Percentiles rank a stretch among this genome's conserved stretches.
phyloP scores from a whole-genome alignment of 2,888 invertebrate species.

The Parasteatoda lunata region DNA sequence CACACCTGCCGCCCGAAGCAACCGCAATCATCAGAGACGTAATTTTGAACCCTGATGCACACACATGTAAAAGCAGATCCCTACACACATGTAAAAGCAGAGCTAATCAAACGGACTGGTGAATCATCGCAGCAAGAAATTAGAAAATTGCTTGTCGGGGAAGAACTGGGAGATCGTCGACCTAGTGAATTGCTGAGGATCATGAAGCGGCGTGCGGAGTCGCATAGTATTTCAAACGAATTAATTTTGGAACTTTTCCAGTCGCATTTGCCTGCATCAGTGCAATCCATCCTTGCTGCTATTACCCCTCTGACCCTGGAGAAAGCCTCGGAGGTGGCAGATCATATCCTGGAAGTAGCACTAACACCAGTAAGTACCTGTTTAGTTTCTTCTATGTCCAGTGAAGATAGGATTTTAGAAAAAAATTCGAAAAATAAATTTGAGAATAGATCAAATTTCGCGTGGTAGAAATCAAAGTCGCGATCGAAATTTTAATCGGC shows the following conservation, averaged over 20 bases:
- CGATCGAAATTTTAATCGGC: too few relatives aligned
- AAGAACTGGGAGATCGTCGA: background rate
- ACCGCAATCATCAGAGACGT: background rate
- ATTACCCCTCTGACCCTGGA: background rate
- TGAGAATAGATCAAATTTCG: too few relatives aligned
- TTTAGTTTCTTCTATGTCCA: too few relatives aligned
- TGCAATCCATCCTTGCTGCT: slow-evolving; percentile 10
- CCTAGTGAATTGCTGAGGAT: background rate
- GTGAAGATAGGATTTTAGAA: too few relatives aligned
- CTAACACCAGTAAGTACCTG: background rate
- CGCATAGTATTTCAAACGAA: background rate
- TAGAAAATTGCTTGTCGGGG: background rate
- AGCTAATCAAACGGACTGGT: background rate
- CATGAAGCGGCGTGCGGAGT: slow-evolving; percentile 6
- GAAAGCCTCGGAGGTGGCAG: slow-evolving; percentile 4
- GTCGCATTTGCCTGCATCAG: background rate
- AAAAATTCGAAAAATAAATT: too few relatives aligned
- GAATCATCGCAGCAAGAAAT: background rate
- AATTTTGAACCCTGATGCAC: background rate
- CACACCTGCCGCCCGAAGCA: background rate
- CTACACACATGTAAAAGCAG: background rate
- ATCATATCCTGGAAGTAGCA: slow-evolving; percentile 1
- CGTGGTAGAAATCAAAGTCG: too few relatives aligned
- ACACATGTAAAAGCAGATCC: background rate
- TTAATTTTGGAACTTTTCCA: background rate